Percentiles rank a stretch among this genome's conserved stretches.
These are phyloP conservation scores for Apis florea DNA, from an alignment of 1,140 invertebrate species.

Conservation along the genomic window DNA sequence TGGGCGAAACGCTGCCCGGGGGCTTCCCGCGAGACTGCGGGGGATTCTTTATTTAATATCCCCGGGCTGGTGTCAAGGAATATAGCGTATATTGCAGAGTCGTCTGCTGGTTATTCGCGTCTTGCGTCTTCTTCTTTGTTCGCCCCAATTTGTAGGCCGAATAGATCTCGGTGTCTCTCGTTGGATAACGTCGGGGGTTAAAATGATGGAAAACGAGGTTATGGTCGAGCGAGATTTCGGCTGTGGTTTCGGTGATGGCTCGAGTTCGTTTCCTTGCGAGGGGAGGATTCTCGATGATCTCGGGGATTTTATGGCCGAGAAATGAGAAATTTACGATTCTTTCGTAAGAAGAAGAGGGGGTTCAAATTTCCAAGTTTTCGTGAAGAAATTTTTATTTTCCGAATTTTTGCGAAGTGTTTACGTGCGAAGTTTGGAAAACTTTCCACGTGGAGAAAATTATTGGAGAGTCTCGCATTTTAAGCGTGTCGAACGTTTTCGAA, in stretches of 20 bases:
- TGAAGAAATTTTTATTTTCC: too few species aligned
- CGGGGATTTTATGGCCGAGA: too few species aligned
- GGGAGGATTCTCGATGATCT: background rate
- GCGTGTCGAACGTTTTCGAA: too few species aligned
- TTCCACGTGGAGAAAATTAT: background rate
- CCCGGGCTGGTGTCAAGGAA: conserved; percentile 73
- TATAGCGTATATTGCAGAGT: conserved; percentile 61
- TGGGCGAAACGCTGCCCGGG: conserved; percentile 60
- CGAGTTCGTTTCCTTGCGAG: too few species aligned
- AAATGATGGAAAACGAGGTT: conserved; percentile 26
- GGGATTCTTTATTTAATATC: conserved; percentile 75
- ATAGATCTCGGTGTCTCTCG: conserved; percentile 3
- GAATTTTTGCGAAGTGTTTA: background rate
- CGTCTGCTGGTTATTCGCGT: conserved; percentile 56
- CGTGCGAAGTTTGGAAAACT: background rate
- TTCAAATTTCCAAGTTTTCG: too few species aligned
- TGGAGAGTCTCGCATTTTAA: background rate
- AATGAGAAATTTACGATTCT: too few species aligned
- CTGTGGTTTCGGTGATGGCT: background rate
- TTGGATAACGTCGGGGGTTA: background rate
- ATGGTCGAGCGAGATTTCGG: conserved; percentile 7
- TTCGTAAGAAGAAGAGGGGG: too few species aligned
- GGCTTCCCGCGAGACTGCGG: conserved; percentile 62
- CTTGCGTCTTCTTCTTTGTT: conserved; percentile 35
- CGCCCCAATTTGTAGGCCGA: conserved; percentile 31